phyloP scores from a whole-genome alignment of 2,113 vertebrate species.

The Crotalus tigris region DNA sequence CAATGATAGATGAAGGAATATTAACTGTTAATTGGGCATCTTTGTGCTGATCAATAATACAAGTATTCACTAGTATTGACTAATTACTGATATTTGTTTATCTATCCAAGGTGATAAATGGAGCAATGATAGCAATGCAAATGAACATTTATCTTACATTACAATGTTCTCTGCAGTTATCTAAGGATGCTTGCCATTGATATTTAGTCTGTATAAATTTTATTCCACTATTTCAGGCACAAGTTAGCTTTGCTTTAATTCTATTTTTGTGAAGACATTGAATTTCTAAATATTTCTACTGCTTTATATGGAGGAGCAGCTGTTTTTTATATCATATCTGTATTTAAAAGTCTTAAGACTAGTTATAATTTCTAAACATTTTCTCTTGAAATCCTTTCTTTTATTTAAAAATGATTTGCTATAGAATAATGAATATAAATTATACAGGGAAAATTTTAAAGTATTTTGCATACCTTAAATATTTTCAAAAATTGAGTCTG shows the following conservation, averaged over 20 bases:
- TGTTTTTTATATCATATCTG: constrained; percentile 46
- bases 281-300: constrained; percentile 36
- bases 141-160: neutral
- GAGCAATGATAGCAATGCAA: neutral
- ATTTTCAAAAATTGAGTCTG: constrained; percentile 51
- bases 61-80: neutral
- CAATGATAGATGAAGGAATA: neutral
- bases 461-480: constrained; percentile 57
- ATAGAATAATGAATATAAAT: constrained; percentile 51
- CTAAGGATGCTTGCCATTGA: neutral
- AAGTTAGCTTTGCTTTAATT: neutral
- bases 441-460: constrained; percentile 56
- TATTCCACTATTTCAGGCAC: neutral
- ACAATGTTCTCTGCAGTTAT: neutral
- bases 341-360: constrained; percentile 62
- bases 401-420: constrained; percentile 51
- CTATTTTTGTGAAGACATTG: neutral
- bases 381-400: constrained; percentile 24
- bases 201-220: neutral
- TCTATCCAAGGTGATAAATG: neutral
- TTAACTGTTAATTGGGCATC: neutral
- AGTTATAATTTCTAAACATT: constrained; percentile 58
- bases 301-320: constrained; percentile 35
- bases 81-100: neutral
- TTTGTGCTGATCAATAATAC: neutral